Percentiles rank a stretch among this genome's conserved stretches.
phyloP scores from a whole-genome alignment of 2,797 vertebrate genomes.

The Delichon dasypus region DNA sequence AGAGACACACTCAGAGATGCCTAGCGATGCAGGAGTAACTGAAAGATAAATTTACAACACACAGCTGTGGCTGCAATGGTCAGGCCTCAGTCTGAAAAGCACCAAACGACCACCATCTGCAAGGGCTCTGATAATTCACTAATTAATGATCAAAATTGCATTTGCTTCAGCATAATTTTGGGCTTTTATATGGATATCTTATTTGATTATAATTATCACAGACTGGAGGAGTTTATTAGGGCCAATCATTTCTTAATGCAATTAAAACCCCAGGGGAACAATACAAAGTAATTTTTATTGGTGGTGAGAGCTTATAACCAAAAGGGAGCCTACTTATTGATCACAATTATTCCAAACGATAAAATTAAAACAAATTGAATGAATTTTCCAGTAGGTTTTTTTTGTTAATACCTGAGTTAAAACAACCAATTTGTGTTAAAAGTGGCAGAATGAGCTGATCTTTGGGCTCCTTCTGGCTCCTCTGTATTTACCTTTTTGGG shows the following conservation, averaged over 20 bases:
- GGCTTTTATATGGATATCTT: slow-evolving; percentile 71
- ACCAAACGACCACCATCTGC: slow-evolving; percentile 52
- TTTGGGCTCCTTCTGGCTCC: background rate
- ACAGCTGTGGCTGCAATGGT: background rate
- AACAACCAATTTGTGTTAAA: background rate
- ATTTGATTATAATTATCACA: slow-evolving; percentile 78
- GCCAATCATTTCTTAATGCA: slow-evolving; percentile 74
- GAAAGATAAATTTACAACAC: background rate
- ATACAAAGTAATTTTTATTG: slow-evolving; percentile 68
- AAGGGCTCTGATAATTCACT: slow-evolving; percentile 60
- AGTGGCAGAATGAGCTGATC: background rate
- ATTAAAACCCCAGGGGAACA: slow-evolving; percentile 75
- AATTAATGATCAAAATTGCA: slow-evolving; percentile 74
- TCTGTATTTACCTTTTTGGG: background rate
- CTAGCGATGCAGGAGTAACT: background rate
- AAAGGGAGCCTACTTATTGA: slow-evolving; percentile 57
- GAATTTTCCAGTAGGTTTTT: slow-evolving; percentile 10
- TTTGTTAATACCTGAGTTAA: slow-evolving; percentile 30
- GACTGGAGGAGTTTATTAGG: slow-evolving; percentile 75
- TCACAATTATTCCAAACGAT: slow-evolving; percentile 55
- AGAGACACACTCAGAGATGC: background rate
- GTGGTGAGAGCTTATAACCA: slow-evolving; percentile 58
- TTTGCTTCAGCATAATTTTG: slow-evolving; percentile 69
- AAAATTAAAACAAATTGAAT: slow-evolving; percentile 61
- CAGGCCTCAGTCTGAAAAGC: slow-evolving; percentile 28